Conservation (phyloP, 2,888 invertebrate species). For the Andricus quercusramuli region DNA sequence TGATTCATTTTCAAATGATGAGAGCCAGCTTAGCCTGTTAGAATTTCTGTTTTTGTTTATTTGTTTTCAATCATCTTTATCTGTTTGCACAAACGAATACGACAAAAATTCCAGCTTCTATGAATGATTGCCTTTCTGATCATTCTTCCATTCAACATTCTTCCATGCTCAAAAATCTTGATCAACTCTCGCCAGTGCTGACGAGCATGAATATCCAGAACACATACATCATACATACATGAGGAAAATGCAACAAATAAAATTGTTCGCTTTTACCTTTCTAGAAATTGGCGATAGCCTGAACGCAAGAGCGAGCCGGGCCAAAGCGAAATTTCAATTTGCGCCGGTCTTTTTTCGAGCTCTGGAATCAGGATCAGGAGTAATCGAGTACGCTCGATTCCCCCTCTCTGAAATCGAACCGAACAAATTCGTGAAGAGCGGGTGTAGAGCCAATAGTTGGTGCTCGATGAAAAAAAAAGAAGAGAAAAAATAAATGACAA, state of each 20-base stretch:
- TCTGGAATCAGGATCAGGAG: constrained; percentile 36
- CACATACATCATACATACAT: not conserved
- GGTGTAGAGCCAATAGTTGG: constrained; percentile 57
- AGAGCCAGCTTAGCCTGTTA: too few relatives aligned
- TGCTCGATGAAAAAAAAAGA: constrained; percentile 60
- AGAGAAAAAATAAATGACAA: constrained; percentile 6
- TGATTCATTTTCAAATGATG: too few relatives aligned
- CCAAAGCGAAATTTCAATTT: constrained; percentile 39
- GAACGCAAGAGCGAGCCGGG: constrained; percentile 22
- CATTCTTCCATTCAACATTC: constrained; percentile 18
- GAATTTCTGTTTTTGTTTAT: too few relatives aligned
- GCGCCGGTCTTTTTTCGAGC: constrained; percentile 13
- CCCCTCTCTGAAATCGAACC: constrained; percentile 12
- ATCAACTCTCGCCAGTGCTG: not conserved
- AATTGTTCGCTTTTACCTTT: constrained; percentile 26
- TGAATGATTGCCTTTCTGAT: too few relatives aligned
- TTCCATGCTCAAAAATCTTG: constrained; percentile 1
- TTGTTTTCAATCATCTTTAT: too few relatives aligned
- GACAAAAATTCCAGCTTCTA: too few relatives aligned
- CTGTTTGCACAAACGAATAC: too few relatives aligned
- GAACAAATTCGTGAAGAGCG: constrained; percentile 32
- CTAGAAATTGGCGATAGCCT: constrained; percentile 34
- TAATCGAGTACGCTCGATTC: constrained; percentile 31
- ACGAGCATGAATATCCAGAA: not conserved
- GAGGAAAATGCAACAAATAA: constrained; percentile 18